These are phyloP conservation scores for Gisinianus flammeolus DNA, from an alignment of 2,888 invertebrate genomes.

Conservation along the genomic window DNA sequence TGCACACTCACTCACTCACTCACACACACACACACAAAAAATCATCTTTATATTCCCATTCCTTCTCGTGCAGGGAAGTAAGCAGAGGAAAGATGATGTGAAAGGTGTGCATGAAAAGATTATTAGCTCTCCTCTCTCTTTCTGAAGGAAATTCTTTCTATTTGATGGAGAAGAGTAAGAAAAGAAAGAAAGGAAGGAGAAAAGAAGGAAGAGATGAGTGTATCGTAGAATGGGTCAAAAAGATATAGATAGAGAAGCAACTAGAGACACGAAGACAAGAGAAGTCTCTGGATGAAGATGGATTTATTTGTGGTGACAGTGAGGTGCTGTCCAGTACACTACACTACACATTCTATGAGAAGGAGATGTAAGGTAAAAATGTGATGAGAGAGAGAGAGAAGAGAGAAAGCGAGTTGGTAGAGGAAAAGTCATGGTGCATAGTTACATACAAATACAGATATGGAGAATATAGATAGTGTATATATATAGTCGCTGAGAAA, in stretches of 20 bases:
- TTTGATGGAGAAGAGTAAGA: background rate
- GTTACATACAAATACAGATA: too few species aligned
- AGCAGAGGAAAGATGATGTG: background rate
- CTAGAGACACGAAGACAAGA: slow-evolving; percentile 30
- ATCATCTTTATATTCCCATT: too few species aligned
- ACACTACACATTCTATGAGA: background rate
- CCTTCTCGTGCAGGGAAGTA: too few species aligned
- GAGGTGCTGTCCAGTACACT: slow-evolving; percentile 16
- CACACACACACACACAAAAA: background rate
- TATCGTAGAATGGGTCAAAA: too few species aligned
- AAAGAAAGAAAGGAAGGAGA: slow-evolving; percentile 2
- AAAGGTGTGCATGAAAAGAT: background rate
- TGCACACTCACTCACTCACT: background rate
- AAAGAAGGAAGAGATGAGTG: slow-evolving; percentile 19
- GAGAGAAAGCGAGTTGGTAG: too few species aligned
- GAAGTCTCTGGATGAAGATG: slow-evolving; percentile 44
- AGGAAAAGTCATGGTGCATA: too few species aligned
- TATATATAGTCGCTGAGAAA: too few species aligned
- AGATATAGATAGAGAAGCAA: slow-evolving; percentile 5
- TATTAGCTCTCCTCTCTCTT: too few species aligned
- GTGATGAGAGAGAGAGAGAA: too few species aligned
- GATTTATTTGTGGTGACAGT: slow-evolving; percentile 45
- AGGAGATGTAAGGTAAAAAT: too few species aligned
- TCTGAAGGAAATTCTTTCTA: background rate
- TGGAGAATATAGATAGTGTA: too few species aligned